phyloP scores from a whole-genome alignment of 2,888 invertebrate species.

The Hypercompe scribonia region DNA sequence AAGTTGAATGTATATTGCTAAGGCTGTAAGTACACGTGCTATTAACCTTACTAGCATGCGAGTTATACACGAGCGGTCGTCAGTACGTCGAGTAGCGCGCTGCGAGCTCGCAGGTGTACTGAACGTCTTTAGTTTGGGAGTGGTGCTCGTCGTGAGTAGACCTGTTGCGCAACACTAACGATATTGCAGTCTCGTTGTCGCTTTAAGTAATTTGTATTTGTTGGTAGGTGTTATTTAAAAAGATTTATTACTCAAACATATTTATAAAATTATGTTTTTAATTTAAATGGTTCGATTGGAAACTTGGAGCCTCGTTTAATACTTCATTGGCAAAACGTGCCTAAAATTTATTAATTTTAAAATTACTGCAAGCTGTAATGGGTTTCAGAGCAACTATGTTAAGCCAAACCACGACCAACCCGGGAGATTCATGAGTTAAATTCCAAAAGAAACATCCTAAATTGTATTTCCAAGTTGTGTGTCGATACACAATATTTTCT shows the following conservation, averaged over 20 bases:
- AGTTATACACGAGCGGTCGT: neutral
- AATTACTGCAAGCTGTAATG: conserved; percentile 18
- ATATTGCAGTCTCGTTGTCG: conserved; percentile 18
- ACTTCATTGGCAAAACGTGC: neutral
- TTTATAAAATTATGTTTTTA: conserved; percentile 17
- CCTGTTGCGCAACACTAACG: conserved; percentile 11
- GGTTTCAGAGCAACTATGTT: conserved; percentile 17
- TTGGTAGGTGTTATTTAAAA: conserved; percentile 22
- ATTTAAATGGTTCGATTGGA: neutral
- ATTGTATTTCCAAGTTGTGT: neutral
- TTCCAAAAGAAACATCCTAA: neutral
- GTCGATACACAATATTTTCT: conserved; percentile 19
- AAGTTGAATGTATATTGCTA: conserved; percentile 66
- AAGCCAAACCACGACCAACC: conserved; percentile 15
- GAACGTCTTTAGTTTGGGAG: conserved; percentile 4
- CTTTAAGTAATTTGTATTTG: conserved; percentile 18
- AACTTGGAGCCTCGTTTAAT: neutral
- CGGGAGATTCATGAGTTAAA: conserved; percentile 2
- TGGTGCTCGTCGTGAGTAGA: conserved; percentile 11
- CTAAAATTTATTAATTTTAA: neutral
- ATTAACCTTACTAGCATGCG: neutral
- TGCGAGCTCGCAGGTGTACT: conserved; percentile 14
- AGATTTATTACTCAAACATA: conserved; percentile 16
- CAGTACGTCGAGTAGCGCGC: neutral
- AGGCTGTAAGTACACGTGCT: conserved; percentile 15